Percentiles rank a stretch among this genome's conserved stretches.
These are phyloP conservation scores for Pogona vitticeps DNA, from an alignment of 2,113 vertebrate species.

Conservation along the genomic window DNA sequence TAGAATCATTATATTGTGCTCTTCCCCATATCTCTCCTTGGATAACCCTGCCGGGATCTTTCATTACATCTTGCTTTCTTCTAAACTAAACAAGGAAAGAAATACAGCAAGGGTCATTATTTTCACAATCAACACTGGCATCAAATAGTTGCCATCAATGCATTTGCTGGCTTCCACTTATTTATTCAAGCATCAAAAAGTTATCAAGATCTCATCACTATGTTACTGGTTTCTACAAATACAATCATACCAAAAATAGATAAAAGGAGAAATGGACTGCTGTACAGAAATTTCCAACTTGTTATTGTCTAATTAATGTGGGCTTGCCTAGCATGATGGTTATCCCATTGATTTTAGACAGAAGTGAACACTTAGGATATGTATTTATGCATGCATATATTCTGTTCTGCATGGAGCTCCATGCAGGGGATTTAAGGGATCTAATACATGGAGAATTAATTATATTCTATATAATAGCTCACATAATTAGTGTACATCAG, in stretches of 20 bases:
- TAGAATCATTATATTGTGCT: neutral
- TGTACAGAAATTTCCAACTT: slow-evolving; percentile 31
- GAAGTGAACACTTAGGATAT: neutral
- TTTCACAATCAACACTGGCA: slow-evolving; percentile 33
- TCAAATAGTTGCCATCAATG: slow-evolving; percentile 34
- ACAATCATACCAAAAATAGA: slow-evolving; percentile 35
- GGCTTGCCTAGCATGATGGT: neutral
- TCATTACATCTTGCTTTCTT: neutral
- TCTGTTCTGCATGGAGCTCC: neutral
- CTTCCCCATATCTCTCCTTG: neutral
- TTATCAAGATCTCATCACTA: slow-evolving; percentile 28
- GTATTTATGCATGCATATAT: neutral
- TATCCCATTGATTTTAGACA: neutral
- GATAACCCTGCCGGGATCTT: neutral
- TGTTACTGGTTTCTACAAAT: slow-evolving; percentile 49
- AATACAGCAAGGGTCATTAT: slow-evolving; percentile 26
- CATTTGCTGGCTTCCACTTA: slow-evolving; percentile 42
- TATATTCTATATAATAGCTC: neutral
- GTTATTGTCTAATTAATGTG: slow-evolving; percentile 36
- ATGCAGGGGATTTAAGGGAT: neutral
- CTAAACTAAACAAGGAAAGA: slow-evolving; percentile 15
- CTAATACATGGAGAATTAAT: neutral
- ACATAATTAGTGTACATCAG: neutral
- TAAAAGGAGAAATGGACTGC: neutral
- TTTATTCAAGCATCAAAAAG: slow-evolving; percentile 44